Evolutionary conservation across 2,113 vertebrate genomes (phyloP).

Genomic region (Leptodactylus fuscus): DNA sequence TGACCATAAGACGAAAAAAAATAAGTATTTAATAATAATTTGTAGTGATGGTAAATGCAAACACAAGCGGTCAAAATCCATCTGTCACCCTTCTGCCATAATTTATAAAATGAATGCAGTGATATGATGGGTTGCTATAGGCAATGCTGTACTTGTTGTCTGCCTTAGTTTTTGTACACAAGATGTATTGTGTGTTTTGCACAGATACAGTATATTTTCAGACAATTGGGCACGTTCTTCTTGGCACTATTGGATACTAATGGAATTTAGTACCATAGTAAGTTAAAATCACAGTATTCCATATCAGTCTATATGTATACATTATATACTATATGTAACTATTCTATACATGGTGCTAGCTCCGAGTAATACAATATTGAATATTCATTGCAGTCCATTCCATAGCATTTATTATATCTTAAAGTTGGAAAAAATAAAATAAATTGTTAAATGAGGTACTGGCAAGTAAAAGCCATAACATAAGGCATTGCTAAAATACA

Average conservation of each 20-base stretch:
- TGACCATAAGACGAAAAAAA: background rate
- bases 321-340: background rate
- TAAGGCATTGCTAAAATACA: background rate
- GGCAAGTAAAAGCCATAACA: constrained; percentile 12
- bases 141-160: background rate
- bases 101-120: background rate
- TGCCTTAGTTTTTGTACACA: background rate
- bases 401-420: background rate
- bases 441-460: background rate
- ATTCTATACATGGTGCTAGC: constrained; percentile 8
- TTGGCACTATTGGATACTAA: background rate
- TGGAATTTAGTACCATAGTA: constrained; percentile 3
- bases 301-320: background rate
- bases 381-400: background rate
- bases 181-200: background rate
- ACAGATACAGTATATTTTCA: background rate
- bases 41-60: no score
- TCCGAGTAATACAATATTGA: background rate
- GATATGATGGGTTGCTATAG: background rate
- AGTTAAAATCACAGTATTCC: background rate
- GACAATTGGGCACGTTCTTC: background rate
- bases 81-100: background rate
- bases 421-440: background rate
- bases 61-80: background rate
- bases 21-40: no score